Conservation (phyloP, 2,888 invertebrate species). For the Isoperla grammatica region DNA sequence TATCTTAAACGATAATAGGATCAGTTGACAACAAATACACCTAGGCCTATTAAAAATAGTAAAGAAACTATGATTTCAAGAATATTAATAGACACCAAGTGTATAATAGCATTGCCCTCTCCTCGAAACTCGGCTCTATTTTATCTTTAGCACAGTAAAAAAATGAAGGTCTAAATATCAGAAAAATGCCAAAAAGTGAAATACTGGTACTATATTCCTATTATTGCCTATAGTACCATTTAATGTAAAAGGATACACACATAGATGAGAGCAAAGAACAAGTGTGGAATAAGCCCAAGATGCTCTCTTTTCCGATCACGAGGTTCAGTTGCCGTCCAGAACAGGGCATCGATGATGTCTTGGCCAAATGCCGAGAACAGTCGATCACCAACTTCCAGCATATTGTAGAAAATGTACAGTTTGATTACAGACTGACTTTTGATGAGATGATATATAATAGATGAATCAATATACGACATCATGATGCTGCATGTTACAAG, state of each 20-base stretch:
- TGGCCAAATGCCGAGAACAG: conserved; percentile 95
- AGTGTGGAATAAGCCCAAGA: conserved; percentile 82
- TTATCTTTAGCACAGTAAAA: no score
- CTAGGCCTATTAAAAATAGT: no score
- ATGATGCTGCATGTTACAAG: conserved; percentile 74
- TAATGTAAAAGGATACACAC: conserved; percentile 91
- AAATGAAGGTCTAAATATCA: no score
- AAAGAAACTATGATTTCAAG: no score
- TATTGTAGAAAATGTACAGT: conserved; percentile 98
- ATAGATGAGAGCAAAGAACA: conserved; percentile 87
- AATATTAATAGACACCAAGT: no score
- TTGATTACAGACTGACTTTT: conserved; percentile 99
- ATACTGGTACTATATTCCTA: no score
- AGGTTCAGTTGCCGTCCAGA: conserved; percentile 98
- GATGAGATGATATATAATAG: conserved; percentile 95
- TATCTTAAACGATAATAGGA: no score
- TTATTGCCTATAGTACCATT: no score
- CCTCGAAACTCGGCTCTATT: no score
- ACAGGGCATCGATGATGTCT: conserved; percentile 95
- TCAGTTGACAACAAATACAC: no score
- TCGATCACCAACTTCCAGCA: conserved; percentile 93
- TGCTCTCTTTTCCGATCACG: conserved; percentile 74
- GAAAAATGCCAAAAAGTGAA: no score
- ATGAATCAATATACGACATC: conserved; percentile 92
- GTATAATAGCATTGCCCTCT: no score